Conservation (phyloP, 1,140 invertebrate genomes). For the Procambarus virginalis region DNA sequence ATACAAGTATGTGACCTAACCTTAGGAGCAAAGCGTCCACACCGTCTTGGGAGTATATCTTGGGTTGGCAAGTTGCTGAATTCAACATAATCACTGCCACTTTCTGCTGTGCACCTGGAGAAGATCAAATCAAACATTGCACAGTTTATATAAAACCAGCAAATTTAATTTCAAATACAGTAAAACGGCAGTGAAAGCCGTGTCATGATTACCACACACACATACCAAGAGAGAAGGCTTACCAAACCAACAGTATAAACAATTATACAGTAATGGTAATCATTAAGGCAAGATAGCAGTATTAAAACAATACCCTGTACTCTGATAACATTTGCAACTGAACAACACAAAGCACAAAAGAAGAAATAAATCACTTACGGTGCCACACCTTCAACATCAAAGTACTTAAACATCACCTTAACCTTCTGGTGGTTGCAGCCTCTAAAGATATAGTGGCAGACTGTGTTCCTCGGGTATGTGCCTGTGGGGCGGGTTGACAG, state of each 20-base stretch:
- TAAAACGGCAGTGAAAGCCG: too few species aligned
- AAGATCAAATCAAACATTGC: not conserved
- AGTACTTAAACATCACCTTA: constrained; percentile 23
- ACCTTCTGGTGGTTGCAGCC: constrained; percentile 5
- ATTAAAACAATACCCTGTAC: not conserved
- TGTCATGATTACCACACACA: too few species aligned
- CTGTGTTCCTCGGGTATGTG: constrained; percentile 27
- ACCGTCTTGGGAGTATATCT: not conserved
- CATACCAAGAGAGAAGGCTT: too few species aligned
- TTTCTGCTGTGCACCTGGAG: constrained; percentile 7
- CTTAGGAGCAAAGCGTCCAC: constrained; percentile 46
- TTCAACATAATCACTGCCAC: constrained; percentile 38
- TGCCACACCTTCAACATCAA: constrained; percentile 27
- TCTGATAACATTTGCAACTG: not conserved
- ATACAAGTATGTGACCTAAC: not conserved
- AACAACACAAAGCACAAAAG: not conserved
- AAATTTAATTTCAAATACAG: too few species aligned
- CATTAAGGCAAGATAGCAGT: not conserved
- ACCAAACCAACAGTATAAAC: too few species aligned
- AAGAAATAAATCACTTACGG: constrained; percentile 2
- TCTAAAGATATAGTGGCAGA: constrained; percentile 31
- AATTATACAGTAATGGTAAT: not conserved
- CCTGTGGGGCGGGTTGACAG: constrained; percentile 12
- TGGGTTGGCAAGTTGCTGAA: constrained; percentile 15
- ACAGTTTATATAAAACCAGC: too few species aligned